phyloP scores from a whole-genome alignment of 1,140 invertebrate species.

The Lepidurus apus region DNA sequence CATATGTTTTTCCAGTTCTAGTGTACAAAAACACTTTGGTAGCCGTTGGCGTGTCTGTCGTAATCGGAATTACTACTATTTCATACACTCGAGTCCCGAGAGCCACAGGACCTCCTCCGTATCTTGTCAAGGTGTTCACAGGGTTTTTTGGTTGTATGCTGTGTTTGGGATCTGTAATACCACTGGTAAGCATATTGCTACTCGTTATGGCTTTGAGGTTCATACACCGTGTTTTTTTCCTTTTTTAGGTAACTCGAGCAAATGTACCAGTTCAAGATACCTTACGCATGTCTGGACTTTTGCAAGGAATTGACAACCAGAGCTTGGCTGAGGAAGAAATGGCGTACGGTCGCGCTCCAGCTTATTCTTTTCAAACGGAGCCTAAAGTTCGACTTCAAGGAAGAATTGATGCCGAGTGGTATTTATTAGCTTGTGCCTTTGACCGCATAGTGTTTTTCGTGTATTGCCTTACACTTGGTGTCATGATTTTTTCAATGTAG shows the following conservation, averaged over 20 bases:
- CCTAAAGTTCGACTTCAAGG: neutral
- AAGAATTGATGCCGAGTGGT: constrained; percentile 20
- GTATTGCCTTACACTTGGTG: neutral
- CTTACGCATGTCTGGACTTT: neutral
- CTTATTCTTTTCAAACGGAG: neutral
- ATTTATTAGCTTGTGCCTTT: constrained; percentile 16
- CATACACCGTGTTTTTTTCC: neutral
- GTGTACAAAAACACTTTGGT: constrained; percentile 47
- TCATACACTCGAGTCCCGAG: constrained; percentile 51
- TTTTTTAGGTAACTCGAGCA: neutral
- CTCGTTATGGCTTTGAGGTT: neutral
- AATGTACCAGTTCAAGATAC: neutral
- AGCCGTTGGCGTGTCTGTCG: constrained; percentile 54
- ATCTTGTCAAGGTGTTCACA: constrained; percentile 51
- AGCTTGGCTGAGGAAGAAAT: constrained; percentile 1
- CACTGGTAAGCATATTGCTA: constrained; percentile 34
- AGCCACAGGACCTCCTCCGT: constrained; percentile 51
- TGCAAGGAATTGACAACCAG: neutral
- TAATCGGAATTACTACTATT: constrained; percentile 59
- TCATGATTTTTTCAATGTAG: neutral
- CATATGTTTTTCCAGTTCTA: neutral
- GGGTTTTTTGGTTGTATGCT: constrained; percentile 51
- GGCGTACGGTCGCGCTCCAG: constrained; percentile 14
- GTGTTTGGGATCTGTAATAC: constrained; percentile 38
- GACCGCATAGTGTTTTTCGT: neutral